Evolutionary conservation across 2,113 vertebrate species (phyloP), one percentile per base, ranked within the genome.

Genomic region (Esox niger): DNA sequence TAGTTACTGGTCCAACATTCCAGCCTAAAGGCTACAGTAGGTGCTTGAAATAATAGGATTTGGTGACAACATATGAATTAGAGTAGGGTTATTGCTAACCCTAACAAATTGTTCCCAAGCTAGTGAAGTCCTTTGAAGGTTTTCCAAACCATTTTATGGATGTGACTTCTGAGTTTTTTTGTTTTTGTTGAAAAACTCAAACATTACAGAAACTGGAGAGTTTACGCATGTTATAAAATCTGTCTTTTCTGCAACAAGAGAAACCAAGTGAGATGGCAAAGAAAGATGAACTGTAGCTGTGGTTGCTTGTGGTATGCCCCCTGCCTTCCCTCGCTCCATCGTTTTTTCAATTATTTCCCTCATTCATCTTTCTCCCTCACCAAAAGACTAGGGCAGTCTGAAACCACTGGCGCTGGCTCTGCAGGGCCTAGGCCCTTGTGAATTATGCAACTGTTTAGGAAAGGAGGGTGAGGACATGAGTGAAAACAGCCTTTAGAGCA

Each of bases 251-350:
- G 79, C 68, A 82, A 81, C 72, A 79, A 70, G 78, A 77, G 69
- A 81, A 43, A 88, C 80, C 73, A 62, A 77, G 80, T 68, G 73
- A 82, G 72, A 82, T 64, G 84, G 85, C 86, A 90, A 87, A n/a
- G 88, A 79, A 68, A 71, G 77, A 78, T 73, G 59, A n/a, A n/a
- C n/a, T n/a, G n/a, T 79, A 74, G 75, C 76, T 80, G 82, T 78
- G 79, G 86, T 71, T 77, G 80, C 81, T 84, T 88, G 84, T 77
- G 89, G 88, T 83, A n/a, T 46, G 75, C 64, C 61, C 66, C 68
- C 73, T 62, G 78, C 81, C 71, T 73, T 79, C 78, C 4, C 43
- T 77, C 74, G 77, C 75, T 73, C 57, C 70, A 73, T 79, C 52
- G 43, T 63, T 73, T 72, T 71, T 65, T 72, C 63, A 66, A 64